A percentile compares a stretch with the other conserved stretches of the same genome.
Conservation (phyloP, 2,113 vertebrate genomes). For the Aphyosemion australe region DNA sequence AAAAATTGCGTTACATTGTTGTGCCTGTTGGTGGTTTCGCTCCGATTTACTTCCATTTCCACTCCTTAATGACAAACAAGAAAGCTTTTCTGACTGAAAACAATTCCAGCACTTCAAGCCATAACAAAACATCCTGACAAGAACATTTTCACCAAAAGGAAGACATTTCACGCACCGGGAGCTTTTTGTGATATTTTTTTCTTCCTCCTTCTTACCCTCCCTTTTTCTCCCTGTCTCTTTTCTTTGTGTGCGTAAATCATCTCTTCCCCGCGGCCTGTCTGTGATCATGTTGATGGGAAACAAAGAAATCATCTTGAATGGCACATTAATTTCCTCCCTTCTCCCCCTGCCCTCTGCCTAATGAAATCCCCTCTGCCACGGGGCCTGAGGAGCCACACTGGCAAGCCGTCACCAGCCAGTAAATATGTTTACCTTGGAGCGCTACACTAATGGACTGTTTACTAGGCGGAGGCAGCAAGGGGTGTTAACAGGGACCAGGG, state of each 20-base stretch:
- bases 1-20: conserved; percentile 64
- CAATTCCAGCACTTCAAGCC: conserved; percentile 76
- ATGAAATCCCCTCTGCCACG: conserved; percentile 78
- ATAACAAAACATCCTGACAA: conserved; percentile 70
- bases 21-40: conserved; percentile 72
- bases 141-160: conserved; percentile 74
- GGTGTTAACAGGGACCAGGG: conserved; percentile 48
- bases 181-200: conserved; percentile 74
- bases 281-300: conserved; percentile 81
- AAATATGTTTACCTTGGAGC: conserved; percentile 81
- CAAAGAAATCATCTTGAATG: conserved; percentile 82
- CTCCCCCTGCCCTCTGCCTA: conserved; percentile 77
- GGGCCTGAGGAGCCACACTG: conserved; percentile 74
- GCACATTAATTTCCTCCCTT: conserved; percentile 80
- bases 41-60: conserved; percentile 62
- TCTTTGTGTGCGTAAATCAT: conserved; percentile 79
- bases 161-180: conserved; percentile 77
- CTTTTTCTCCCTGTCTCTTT: conserved; percentile 57
- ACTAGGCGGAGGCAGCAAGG: conserved; percentile 63
- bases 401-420: conserved; percentile 77
- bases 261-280: conserved; percentile 78
- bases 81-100: conserved; percentile 73
- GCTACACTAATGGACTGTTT: conserved; percentile 77
- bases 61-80: conserved; percentile 74
- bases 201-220: conserved; percentile 48